Evolutionary conservation across 2,888 invertebrate genomes (phyloP).

Genomic region (Mimas tiliae): DNA sequence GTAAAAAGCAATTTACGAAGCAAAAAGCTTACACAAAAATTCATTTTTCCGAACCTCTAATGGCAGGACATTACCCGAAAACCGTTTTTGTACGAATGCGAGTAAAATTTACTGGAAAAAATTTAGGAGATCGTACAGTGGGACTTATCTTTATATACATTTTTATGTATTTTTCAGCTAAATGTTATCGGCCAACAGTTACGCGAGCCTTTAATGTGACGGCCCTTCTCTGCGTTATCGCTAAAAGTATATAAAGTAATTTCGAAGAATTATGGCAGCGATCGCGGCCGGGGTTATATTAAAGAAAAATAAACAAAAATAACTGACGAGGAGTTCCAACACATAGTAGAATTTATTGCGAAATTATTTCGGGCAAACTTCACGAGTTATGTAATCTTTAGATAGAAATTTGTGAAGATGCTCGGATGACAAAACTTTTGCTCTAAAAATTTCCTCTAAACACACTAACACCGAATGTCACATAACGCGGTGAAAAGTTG

Average conservation of each 20-base stretch:
- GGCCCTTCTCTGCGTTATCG: slow-evolving; percentile 60
- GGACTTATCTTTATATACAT: slow-evolving; percentile 76
- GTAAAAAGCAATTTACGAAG: slow-evolving; percentile 51
- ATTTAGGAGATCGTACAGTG: slow-evolving; percentile 61
- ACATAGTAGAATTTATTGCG: slow-evolving; percentile 58
- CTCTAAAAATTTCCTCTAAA: slow-evolving; percentile 41
- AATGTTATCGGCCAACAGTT: slow-evolving; percentile 69
- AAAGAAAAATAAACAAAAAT: slow-evolving; percentile 60
- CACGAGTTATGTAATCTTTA: slow-evolving; percentile 56
- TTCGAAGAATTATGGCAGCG: slow-evolving; percentile 63
- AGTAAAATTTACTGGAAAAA: slow-evolving; percentile 69
- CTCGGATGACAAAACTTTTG: slow-evolving; percentile 32
- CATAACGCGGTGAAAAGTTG: slow-evolving; percentile 44
- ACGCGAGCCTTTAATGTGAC: slow-evolving; percentile 61
- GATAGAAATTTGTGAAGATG: slow-evolving; percentile 49
- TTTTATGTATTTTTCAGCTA: slow-evolving; percentile 72
- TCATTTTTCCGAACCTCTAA: slow-evolving; percentile 70
- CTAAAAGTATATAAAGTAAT: slow-evolving; percentile 64
- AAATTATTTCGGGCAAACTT: slow-evolving; percentile 56
- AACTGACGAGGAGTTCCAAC: slow-evolving; percentile 55
- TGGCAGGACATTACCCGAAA: slow-evolving; percentile 73
- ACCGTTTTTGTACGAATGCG: slow-evolving; percentile 68
- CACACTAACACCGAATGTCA: slow-evolving; percentile 40
- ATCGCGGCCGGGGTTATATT: slow-evolving; percentile 48
- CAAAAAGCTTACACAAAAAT: slow-evolving; percentile 60